Evolutionary conservation across 2,888 invertebrate genomes (phyloP).

Genomic region (Cephus spinipes): DNA sequence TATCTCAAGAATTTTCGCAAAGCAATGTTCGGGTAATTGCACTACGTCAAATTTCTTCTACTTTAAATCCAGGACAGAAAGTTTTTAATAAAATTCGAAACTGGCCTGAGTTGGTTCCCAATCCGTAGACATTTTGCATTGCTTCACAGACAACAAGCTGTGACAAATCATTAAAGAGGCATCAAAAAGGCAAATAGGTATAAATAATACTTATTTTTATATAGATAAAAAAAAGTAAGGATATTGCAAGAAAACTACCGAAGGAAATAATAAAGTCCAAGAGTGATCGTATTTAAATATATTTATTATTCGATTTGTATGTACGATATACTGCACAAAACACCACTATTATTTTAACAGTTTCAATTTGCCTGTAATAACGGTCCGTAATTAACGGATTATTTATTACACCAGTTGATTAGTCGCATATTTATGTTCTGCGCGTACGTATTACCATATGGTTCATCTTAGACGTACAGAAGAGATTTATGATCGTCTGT

Average conservation of each 20-base stretch:
- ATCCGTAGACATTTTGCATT: background rate
- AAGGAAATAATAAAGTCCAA: background rate
- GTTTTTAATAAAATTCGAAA: slow-evolving; percentile 69
- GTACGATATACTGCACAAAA: slow-evolving; percentile 19
- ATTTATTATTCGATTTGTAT: slow-evolving; percentile 27
- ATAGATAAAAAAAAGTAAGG: background rate
- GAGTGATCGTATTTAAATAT: slow-evolving; percentile 20
- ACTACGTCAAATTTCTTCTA: slow-evolving; percentile 66
- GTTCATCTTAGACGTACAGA: background rate
- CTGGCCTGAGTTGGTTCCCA: slow-evolving; percentile 68
- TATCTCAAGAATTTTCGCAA: slow-evolving; percentile 39
- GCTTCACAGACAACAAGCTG: background rate
- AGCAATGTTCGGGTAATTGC: slow-evolving; percentile 48
- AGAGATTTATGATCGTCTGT: background rate
- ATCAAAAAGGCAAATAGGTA: background rate
- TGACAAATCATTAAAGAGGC: background rate
- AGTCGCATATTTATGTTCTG: background rate
- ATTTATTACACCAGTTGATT: background rate
- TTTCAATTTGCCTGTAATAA: background rate
- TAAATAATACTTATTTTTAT: background rate
- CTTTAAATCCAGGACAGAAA: slow-evolving; percentile 70
- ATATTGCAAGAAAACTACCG: background rate
- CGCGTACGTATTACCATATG: background rate
- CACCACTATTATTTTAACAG: slow-evolving; percentile 11
- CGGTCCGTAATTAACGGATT: background rate